Evolutionary conservation across 1,140 invertebrate genomes (phyloP).

Genomic region (Ceratoteleas bidentatus): DNA sequence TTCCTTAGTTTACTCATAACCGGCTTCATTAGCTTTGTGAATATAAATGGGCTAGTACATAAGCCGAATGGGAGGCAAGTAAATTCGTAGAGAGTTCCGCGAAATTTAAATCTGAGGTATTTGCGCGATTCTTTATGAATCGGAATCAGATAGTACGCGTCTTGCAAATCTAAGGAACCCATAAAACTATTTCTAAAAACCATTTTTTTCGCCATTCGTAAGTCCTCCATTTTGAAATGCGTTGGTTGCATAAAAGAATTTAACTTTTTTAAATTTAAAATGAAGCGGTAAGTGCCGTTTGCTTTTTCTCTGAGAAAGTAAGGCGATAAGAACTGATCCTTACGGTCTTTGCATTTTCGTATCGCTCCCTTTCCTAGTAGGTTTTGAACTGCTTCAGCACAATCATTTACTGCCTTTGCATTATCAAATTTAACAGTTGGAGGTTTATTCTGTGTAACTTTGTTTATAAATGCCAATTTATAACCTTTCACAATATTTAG

Average conservation of each 20-base stretch:
- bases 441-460: neutral
- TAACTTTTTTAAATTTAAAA: slow-evolving; percentile 27
- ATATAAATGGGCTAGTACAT: slow-evolving; percentile 12
- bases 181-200: slow-evolving; percentile 2
- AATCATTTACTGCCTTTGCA: neutral
- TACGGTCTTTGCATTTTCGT: neutral
- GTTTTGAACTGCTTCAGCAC: neutral
- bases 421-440: neutral
- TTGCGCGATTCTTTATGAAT: neutral
- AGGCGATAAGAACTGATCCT: neutral
- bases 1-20: neutral
- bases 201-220: slow-evolving; percentile 12
- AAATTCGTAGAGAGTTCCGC: slow-evolving; percentile 20
- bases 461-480: neutral
- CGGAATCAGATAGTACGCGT: slow-evolving; percentile 12
- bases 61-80: slow-evolving; percentile 35
- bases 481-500: neutral
- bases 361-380: neutral
- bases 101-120: slow-evolving; percentile 22
- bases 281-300: neutral
- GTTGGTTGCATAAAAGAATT: slow-evolving; percentile 7
- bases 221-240: slow-evolving; percentile 32
- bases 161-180: slow-evolving; percentile 14
- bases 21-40: slow-evolving; percentile 13
- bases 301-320: neutral